Conservation (phyloP, 2,888 invertebrate genomes). For the Artemia sinica region DNA sequence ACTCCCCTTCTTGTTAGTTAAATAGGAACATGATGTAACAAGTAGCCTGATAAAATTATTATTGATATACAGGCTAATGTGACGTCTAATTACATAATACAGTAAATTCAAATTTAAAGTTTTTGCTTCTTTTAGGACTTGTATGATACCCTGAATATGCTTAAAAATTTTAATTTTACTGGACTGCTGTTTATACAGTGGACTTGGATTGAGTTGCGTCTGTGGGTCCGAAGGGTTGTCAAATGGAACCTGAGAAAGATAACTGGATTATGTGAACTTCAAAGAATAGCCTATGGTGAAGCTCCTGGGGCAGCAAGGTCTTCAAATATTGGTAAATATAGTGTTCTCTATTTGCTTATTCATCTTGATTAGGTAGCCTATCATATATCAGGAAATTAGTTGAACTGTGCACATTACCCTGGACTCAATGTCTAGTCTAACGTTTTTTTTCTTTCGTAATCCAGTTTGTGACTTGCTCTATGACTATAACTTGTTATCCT, state of each 20-base stretch:
- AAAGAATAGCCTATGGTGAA: conserved; percentile 75
- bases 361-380: background rate
- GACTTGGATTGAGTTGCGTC: background rate
- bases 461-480: too few species aligned
- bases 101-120: background rate
- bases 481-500: too few species aligned
- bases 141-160: background rate
- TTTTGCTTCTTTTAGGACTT: background rate
- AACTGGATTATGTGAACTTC: conserved; percentile 74
- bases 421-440: too few species aligned
- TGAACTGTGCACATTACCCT: background rate
- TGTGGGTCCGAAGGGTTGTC: conserved; percentile 46
- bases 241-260: conserved; percentile 76
- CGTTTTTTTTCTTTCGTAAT: too few species aligned
- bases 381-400: conserved; percentile 13
- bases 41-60: too few species aligned
- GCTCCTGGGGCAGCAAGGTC: conserved; percentile 51
- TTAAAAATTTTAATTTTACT: background rate
- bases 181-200: background rate
- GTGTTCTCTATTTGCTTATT: conserved; percentile 4
- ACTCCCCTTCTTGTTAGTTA: too few species aligned
- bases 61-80: too few species aligned
- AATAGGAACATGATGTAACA: too few species aligned
- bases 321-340: conserved; percentile 40
- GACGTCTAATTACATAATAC: background rate